Evolutionary conservation across 2,113 vertebrate species (phyloP).

Genomic region (Thinocorus orbignyianus): DNA sequence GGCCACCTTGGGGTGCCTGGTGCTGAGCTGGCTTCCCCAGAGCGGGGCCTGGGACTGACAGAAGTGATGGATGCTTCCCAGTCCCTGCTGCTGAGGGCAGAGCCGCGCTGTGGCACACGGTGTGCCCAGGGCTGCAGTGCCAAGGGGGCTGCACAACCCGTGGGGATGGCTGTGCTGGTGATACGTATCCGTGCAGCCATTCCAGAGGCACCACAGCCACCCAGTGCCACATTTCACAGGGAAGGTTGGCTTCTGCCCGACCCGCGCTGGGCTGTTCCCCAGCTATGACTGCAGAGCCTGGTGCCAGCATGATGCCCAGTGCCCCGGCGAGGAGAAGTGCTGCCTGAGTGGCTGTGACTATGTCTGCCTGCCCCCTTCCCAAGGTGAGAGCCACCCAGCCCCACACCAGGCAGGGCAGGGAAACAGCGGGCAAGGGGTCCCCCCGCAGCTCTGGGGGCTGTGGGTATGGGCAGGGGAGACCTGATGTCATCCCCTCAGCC

Average conservation of each 20-base stretch:
- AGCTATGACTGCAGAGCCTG: constrained; percentile 21
- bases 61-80: rapidly evolving
- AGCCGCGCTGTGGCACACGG: rapidly evolving
- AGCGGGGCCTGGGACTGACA: neutral
- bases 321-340: constrained; percentile 7
- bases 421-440: neutral
- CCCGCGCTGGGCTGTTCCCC: neutral
- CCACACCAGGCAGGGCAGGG: too few species aligned
- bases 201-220: neutral
- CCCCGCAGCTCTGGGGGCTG: neutral
- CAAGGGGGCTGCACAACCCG: neutral
- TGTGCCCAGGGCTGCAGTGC: neutral
- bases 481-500: rapidly evolving
- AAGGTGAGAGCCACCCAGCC: neutral
- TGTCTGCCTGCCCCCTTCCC: neutral
- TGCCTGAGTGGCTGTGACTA: neutral
- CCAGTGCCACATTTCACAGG: rapidly evolving
- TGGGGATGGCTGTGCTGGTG: rapidly evolving
- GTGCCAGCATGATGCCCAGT: neutral
- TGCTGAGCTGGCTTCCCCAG: neutral
- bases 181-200: neutral
- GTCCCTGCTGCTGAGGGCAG: neutral
- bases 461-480: neutral
- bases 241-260: neutral
- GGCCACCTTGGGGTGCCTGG: rapidly evolving